Evolutionary conservation across 2,888 invertebrate genomes (phyloP), one percentile per base, ranked within the genome.

Genomic region (Stenoptilia bipunctidactyla): DNA sequence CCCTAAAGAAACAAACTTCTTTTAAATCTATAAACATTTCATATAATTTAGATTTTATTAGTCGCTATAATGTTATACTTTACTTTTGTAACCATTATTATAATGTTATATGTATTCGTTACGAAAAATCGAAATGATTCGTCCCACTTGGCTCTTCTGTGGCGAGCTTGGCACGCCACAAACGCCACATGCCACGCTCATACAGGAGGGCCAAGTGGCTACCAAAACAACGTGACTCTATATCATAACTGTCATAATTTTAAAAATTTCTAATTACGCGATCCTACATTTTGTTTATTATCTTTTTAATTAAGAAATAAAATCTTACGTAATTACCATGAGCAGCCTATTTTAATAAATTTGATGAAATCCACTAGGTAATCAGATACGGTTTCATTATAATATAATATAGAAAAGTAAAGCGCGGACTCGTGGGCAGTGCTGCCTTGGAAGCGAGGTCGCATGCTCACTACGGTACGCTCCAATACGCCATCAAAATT

Each of bases 261-360:
- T 82, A 80, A 82, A 83, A 83, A 82, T 72, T 61, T 79, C 83
- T 83, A 83, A 82, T 83, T 82, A 83, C 80, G 83, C 83, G 75
- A 79, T 66, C 69, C 83, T 83, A 83, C 80, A 68, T 79, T 74
- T 82, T 77, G 76, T 82, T 30, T 83, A 82, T 82, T 82, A 83
- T 82, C 77, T 52, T 82, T 82, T 80, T 82, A 79, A 80, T 82
- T 80, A 80, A 75, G 82, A 45, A 83, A 82, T 82, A 68, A 83
- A 80, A 82, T 77, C 80, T 82, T 83, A 83, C 74, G 60, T 71
- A 71, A 71, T 79, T 76, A 82, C 69, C 69, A 79, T 83, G 82
- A 83, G 82, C 83, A 77, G 80, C 65, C 82, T 83, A 82, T 80
- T 77, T 77, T 76, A 82, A 76, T 72, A 80, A 79, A 75, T 69